Base-by-base conservation (phyloP, 2,888 invertebrate species). In the Zele albiditarsus region DNA sequence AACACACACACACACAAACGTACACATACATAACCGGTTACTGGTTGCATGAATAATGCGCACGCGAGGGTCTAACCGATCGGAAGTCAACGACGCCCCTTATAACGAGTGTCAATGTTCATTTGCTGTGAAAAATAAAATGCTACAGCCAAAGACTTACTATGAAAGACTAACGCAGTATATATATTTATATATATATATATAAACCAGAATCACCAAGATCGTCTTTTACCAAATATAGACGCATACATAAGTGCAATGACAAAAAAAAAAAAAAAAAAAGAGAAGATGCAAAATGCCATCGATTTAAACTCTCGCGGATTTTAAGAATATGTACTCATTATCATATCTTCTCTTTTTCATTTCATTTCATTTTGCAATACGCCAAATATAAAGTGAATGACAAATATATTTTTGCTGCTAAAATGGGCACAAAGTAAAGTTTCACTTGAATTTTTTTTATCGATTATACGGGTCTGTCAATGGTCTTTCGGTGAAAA, bases 71-170 rank as follows among this genome's bases (percentile, higher is more conserved):
- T 53, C 27, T 63, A 70, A 70, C 58, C 60, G 65, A 74, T 70
- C 74, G 74, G 74, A 74, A 74, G 74, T 74, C 49, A 63, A 58
- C 74, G 42, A 65, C 74, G 70, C 65, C 74, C 74, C 31, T 65
- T 74, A 65, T 74, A 69, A 74, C 69, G 74, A 74, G 70, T 74
- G 74, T 74, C 74, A 74, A 74, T 74, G 74, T 71, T 74, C 74
- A 74, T 71, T 71, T 70, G 70, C 70, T 46, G 65, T 65, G 65
- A 70, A 70, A 70, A 70, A 70, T 60, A 70, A 70, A 70, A 70
- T 70, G 27, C 31, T 27, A 31, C 23, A 58, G 25, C 38, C 10
- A 31, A 68, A 67, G 27, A 46, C 33, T 23, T 27, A 46, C 28
- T 28, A 53, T 53, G 31, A 46, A 46, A 31, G 49, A 57, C 49